Base-by-base conservation (phyloP, 2,113 vertebrate species). In the Pholis gunnellus region DNA sequence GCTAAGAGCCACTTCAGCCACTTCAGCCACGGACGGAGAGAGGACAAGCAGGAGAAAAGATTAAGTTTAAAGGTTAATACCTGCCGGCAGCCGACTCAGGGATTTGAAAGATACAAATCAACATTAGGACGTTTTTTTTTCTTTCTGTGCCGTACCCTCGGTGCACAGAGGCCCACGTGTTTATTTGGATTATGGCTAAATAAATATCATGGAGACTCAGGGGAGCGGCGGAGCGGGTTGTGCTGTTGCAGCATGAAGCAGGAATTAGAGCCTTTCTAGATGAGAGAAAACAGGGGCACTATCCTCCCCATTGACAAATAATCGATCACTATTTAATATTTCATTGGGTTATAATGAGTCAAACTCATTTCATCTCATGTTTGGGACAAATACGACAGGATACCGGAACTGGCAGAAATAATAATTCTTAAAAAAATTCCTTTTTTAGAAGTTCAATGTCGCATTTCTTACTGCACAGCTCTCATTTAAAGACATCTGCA, bases 151-250 rank as follows among this genome's bases (percentile, higher is more conserved):
- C 27, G 76, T 9, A 65, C 9, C 56, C 69, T 22, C 61, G 2
- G 36, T 50, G 82, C 81, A 56, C 72, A 68, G 66, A 74, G 68
- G 82, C 78, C 72, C 78, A n/a, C 13, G 38, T 90, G 86, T 92
- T 93, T 83, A 86, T 87, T 84, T 88, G 86, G 92, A 88, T 90
- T 90, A 86, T 64, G 83, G 81, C 80, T 75, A 82, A 90, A 89
- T 90, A 89, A 91, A 91, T 89, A 89, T 87, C 85, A 87, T 20
- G 65, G 75, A 25, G 83, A 80, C 85, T 66, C 85, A 25, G 79
- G 83, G 83, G 87, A 86, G 57, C 6, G 27, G 48, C 46, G 72
- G 66, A 75, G 76, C 70, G 27, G 72, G 63, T 75, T 84, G 81
- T 79, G 87, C 88, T 82, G 87, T 61, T 81, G 61, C 79, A 89